Conservation (phyloP, 2,888 invertebrate genomes). For the Ormyrus nitidulus region DNA sequence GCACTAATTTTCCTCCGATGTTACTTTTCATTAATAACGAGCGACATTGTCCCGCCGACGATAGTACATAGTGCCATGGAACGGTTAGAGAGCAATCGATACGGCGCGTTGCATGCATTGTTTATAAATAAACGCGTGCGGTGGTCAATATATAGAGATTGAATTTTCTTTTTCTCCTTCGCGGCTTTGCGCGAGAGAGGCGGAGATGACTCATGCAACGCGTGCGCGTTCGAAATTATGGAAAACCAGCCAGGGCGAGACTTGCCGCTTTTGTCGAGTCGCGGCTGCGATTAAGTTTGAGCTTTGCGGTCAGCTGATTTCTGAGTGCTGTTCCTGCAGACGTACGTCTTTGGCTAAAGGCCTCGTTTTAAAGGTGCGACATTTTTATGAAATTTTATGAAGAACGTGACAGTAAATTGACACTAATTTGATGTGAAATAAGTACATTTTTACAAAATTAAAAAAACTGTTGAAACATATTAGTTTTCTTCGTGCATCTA, state of each 20-base stretch:
- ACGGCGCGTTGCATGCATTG: conserved; percentile 7
- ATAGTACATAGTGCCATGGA: background rate
- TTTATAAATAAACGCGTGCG: conserved; percentile 25
- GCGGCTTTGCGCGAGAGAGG: background rate
- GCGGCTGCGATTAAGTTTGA: background rate
- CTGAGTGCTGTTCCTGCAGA: no score
- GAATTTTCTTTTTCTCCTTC: conserved; percentile 17
- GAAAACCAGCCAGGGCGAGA: background rate
- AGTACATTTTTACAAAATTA: no score
- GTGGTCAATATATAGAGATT: conserved; percentile 7
- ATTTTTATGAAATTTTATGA: no score
- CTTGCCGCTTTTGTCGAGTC: conserved; percentile 3
- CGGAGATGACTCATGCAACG: background rate
- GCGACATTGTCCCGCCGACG: no score
- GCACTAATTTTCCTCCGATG: no score
- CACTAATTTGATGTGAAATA: no score
- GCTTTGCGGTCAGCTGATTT: background rate
- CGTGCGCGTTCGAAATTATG: conserved; percentile 7
- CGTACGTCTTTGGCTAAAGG: no score
- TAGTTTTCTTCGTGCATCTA: no score
- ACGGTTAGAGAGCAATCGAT: conserved; percentile 37
- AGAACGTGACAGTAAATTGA: no score
- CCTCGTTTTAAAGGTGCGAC: no score
- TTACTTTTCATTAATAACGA: no score
- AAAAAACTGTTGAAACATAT: no score